Evolutionary conservation across 2,888 invertebrate species (phyloP).

Genomic region (Erebia palarica): DNA sequence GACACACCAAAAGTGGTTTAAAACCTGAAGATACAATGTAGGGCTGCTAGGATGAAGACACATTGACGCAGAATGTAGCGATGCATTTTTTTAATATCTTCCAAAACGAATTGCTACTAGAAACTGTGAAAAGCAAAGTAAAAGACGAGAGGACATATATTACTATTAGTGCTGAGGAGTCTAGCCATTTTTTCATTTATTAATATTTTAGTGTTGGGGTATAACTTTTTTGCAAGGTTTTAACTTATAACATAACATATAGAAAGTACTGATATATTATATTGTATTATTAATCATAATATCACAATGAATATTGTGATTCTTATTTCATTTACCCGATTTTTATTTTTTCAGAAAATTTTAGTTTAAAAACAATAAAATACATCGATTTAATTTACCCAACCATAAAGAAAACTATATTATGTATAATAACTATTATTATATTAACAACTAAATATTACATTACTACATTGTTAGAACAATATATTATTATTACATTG

Average conservation of each 20-base stretch:
- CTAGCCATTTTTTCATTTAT: no score
- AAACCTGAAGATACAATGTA: background rate
- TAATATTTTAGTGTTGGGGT: no score
- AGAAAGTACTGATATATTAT: conserved; percentile 1
- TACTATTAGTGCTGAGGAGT: no score
- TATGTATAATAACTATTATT: conserved; percentile 12
- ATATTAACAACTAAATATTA: conserved; percentile 21
- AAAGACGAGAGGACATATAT: no score
- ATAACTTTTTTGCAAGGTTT: background rate
- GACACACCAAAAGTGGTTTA: background rate
- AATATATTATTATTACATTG: conserved; percentile 6
- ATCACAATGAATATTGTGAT: conserved; percentile 6
- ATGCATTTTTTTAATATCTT: no score
- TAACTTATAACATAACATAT: background rate
- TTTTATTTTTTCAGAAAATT: background rate
- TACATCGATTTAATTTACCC: conserved; percentile 14
- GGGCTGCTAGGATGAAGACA: no score
- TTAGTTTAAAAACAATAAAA: conserved; percentile 2
- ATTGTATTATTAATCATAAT: conserved; percentile 2
- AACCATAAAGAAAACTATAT: conserved; percentile 17
- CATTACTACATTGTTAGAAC: conserved; percentile 18
- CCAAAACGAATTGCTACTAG: no score
- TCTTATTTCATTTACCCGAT: background rate
- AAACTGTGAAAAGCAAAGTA: no score
- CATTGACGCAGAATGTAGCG: no score